Evolutionary conservation across 2,113 vertebrate species (phyloP), one percentile per base, ranked within the genome.

Genomic region (Sander lucioperca): DNA sequence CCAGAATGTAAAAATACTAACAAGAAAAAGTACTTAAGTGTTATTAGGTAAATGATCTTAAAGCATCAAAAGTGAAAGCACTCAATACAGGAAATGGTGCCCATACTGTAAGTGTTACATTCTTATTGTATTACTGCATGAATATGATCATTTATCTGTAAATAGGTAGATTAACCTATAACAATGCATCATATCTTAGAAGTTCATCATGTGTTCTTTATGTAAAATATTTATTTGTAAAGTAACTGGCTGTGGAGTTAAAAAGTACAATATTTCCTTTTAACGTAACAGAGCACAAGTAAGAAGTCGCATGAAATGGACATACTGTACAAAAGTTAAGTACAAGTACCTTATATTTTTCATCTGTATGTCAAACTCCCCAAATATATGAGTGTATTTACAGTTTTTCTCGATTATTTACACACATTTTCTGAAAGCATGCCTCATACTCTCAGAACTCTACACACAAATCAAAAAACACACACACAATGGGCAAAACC

Each of bases 351-450:
- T 47, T 23, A n/a, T 21, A 27, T 43, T 64, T 70, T 48, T 43
- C 15, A 70, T 70, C 1, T 64, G 6, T 64, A 30, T 43, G 3
- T 74, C 62, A 39, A 77, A 71, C 1, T 27, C 74, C 33, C 53
- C 0, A 73, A 56, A 64, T 65, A 23, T 33, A 76, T 69, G 39
- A 30, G 27, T 39, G 39, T 51, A 69, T 33, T 66, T 39, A n/a
- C n/a, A n/a, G n/a, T n/a, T n/a, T n/a, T n/a, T n/a, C n/a, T n/a
- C n/a, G n/a, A n/a, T n/a, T n/a, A n/a, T n/a, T n/a, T n/a, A n/a
- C n/a, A n/a, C n/a, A n/a, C n/a, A n/a, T n/a, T n/a, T n/a, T n/a
- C n/a, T n/a, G n/a, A n/a, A n/a, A n/a, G n/a, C n/a, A n/a, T n/a
- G n/a, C n/a, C n/a, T n/a, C n/a, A n/a, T n/a, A n/a, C n/a, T n/a